Evolutionary conservation across 2,797 vertebrate genomes (phyloP), one percentile per base, ranked within the genome.

Genomic region (Characodon lateralis): DNA sequence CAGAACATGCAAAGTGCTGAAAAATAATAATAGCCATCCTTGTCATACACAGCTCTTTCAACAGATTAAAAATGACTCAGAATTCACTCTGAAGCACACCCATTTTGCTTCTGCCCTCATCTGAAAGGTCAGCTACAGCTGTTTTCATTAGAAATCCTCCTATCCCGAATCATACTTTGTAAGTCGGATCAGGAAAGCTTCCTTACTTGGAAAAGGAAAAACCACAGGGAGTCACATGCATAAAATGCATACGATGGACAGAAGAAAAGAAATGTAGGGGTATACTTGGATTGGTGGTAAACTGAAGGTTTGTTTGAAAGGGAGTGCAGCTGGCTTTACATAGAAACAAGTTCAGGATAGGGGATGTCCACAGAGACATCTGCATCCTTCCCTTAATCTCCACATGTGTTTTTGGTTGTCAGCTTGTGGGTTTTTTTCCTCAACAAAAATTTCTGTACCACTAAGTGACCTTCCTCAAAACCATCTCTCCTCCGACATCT

Each of bases 361-460:
- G 35, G 13, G 22, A 68, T 3, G 39, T 43, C 39, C 46, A 43
- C 26, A 72, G 31, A 55, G 71, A 22, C 39, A 39, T 31, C 71
- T 55, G 72, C 81, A 89, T 89, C 80, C 68, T 78, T 68, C 72
- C 61, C 65, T 50, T 28, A 16, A n/a, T 28, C 46, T 71, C 14
- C 12, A 53, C 50, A 35, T 13, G 16, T 55, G 71, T 55, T 51
- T 39, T 12, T 31, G 53, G 50, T 72, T 55, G 35, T 31, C 71
- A 72, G 71, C 31, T 39, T 56, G 39, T 68, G 22, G 41, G 12
- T 16, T 43, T 69, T 13, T 68, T 41, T 31, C 63, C 8, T 66
- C 20, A 24, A 41, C 20, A 43, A 43, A 12, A 10, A 13, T 65
- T 39, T 68, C 41, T 68, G 39, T 69, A 48, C 24, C 69, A 51